phyloP scores from a whole-genome alignment of 2,888 invertebrate species.

The Cepaea hortensis region DNA sequence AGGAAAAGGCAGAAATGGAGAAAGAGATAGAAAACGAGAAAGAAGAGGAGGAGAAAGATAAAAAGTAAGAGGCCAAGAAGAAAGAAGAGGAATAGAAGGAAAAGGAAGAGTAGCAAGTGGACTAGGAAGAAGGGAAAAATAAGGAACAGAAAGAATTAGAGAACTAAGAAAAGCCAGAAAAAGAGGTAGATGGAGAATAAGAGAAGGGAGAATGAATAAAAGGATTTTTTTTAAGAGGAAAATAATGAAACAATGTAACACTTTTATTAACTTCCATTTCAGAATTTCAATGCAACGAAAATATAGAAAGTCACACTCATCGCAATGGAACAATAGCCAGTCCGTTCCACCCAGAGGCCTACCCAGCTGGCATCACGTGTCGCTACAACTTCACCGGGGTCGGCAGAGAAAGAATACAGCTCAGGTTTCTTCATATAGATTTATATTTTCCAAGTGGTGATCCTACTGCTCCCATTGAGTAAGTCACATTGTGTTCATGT shows the following conservation, averaged over 20 bases:
- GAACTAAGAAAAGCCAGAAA: too few species aligned
- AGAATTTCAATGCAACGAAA: constrained; percentile 65
- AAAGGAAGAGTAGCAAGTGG: too few species aligned
- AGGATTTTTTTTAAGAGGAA: too few species aligned
- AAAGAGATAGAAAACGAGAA: too few species aligned
- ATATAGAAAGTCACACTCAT: constrained; percentile 57
- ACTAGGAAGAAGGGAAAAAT: too few species aligned
- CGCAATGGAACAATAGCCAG: constrained; percentile 84
- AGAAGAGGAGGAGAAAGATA: too few species aligned
- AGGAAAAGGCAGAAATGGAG: too few species aligned
- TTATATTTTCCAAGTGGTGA: constrained; percentile 66
- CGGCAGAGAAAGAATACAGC: constrained; percentile 87
- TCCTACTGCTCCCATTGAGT: constrained; percentile 65
- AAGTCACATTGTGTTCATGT: constrained; percentile 51
- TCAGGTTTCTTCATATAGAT: constrained; percentile 80
- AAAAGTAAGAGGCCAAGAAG: too few species aligned
- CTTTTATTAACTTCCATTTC: constrained; percentile 51
- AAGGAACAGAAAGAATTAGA: too few species aligned
- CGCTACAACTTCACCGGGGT: constrained; percentile 88
- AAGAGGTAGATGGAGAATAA: too few species aligned
- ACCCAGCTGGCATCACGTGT: constrained; percentile 85
- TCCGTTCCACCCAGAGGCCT: constrained; percentile 88
- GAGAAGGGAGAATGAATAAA: too few species aligned
- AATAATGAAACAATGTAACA: background rate
- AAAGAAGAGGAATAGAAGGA: too few species aligned